Percentiles rank a stretch among this genome's conserved stretches.
These are phyloP conservation scores for Drosophila novamexicana DNA, from an alignment of 1,140 invertebrate species.

Conservation along the genomic window DNA sequence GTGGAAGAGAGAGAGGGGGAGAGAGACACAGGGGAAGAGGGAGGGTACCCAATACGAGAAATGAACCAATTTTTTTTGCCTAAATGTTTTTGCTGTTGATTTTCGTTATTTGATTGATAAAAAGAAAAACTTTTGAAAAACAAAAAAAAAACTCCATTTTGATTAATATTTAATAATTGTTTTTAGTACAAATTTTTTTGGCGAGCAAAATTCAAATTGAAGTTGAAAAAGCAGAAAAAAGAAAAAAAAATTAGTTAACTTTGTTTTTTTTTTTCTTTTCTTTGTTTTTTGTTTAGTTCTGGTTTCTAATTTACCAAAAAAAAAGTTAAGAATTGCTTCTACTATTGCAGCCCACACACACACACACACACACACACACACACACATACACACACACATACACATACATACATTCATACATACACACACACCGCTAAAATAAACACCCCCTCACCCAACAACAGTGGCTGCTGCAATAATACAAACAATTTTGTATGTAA, in stretches of 20 bases:
- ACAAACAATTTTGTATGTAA: slow-evolving; percentile 42
- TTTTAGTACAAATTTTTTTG: slow-evolving; percentile 74
- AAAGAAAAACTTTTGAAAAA: slow-evolving; percentile 27
- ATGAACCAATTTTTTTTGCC: slow-evolving; percentile 49
- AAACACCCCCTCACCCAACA: slow-evolving; percentile 18
- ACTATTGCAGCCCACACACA: slow-evolving; percentile 28
- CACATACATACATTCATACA: background rate
- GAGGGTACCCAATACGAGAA: background rate
- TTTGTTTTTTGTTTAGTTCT: slow-evolving; percentile 24
- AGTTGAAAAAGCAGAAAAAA: slow-evolving; percentile 6
- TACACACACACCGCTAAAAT: slow-evolving; percentile 9
- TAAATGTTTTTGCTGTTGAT: slow-evolving; percentile 77
- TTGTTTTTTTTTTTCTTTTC: slow-evolving; percentile 46
- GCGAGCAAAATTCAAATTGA: slow-evolving; percentile 68
- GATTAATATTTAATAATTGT: slow-evolving; percentile 80
- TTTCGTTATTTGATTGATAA: slow-evolving; percentile 76
- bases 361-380: background rate
- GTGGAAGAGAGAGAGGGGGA: slow-evolving; percentile 14
- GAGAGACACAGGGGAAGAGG: slow-evolving; percentile 1
- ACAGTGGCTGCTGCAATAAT: slow-evolving; percentile 35
- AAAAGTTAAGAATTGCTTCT: slow-evolving; percentile 33
- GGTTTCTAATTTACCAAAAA: slow-evolving; percentile 18
- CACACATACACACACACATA: background rate
- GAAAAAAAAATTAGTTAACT: slow-evolving; percentile 51
- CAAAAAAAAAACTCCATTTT: slow-evolving; percentile 51